Evolutionary conservation across 2,888 invertebrate species (phyloP).

Genomic region (Andrena bucephala): DNA sequence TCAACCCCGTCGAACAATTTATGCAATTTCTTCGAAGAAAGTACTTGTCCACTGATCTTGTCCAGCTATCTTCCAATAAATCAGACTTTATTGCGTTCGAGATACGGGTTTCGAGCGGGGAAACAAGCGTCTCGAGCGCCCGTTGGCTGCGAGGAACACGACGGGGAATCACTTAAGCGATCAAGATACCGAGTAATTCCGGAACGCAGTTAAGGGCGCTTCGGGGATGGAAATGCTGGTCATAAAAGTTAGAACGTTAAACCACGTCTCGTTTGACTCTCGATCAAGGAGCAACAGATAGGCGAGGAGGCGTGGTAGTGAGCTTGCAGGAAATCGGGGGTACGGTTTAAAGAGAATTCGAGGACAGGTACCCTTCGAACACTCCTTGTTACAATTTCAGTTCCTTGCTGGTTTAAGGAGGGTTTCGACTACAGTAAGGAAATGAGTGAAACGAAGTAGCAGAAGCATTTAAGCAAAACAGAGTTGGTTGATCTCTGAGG

Average conservation of each 20-base stretch:
- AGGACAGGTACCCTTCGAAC: slow-evolving; percentile 1
- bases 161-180: slow-evolving; percentile 29
- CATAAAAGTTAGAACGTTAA: slow-evolving; percentile 40
- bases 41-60: background rate
- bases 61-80: background rate
- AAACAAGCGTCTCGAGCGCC: slow-evolving; percentile 10
- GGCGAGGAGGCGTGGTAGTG: background rate
- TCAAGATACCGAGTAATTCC: slow-evolving; percentile 16
- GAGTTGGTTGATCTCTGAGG: background rate
- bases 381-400: background rate
- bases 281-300: slow-evolving; percentile 71
- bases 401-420: background rate
- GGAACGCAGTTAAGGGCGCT: slow-evolving; percentile 19
- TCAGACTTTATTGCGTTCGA: background rate
- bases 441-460: background rate
- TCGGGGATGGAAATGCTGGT: slow-evolving; percentile 21
- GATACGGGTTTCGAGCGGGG: background rate
- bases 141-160: slow-evolving; percentile 11
- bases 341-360: slow-evolving; percentile 33
- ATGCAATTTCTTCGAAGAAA: slow-evolving; percentile 14
- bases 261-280: slow-evolving; percentile 64
- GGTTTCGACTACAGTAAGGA: background rate
- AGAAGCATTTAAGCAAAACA: background rate
- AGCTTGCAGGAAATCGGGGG: slow-evolving; percentile 28
- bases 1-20: background rate